Evolutionary conservation across 1,140 invertebrate genomes (phyloP).

Genomic region (Diachasma alloeum): DNA sequence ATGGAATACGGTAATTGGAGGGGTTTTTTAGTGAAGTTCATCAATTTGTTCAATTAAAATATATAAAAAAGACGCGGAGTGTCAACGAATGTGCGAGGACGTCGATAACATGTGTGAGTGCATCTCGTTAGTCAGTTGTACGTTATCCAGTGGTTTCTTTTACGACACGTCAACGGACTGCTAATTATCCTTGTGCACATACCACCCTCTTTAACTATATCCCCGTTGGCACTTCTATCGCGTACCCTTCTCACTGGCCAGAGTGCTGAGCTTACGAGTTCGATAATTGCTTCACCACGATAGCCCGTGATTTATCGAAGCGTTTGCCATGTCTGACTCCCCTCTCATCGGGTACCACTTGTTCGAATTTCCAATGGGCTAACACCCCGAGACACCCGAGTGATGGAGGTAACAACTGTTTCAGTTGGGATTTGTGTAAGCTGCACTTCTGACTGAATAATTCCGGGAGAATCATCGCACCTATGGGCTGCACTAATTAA

Average conservation of each 20-base stretch:
- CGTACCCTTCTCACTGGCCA: conserved; percentile 9
- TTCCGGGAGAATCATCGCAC: neutral
- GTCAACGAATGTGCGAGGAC: too few species aligned
- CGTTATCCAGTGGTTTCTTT: conserved; percentile 28
- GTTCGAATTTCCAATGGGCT: conserved; percentile 13
- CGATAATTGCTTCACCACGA: conserved; percentile 32
- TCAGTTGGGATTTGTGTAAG: neutral
- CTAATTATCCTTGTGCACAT: conserved; percentile 37
- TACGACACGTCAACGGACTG: conserved; percentile 27
- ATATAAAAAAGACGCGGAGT: too few species aligned
- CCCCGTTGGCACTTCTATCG: neutral
- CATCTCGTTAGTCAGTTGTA: conserved; percentile 26
- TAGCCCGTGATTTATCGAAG: conserved; percentile 20
- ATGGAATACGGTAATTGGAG: too few species aligned
- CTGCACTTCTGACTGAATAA: neutral
- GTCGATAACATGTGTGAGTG: neutral
- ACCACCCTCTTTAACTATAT: neutral
- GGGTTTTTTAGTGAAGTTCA: too few species aligned
- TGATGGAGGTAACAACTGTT: conserved; percentile 2
- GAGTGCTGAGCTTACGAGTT: conserved; percentile 26
- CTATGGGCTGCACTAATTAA: neutral
- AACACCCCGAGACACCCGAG: conserved; percentile 1
- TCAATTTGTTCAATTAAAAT: too few species aligned
- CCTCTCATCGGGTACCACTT: conserved; percentile 3
- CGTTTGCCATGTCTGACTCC: conserved; percentile 7